A percentile compares a stretch with the other conserved stretches of the same genome.
Evolutionary conservation across 2,888 invertebrate species (phyloP).

Genomic region (Drosophila phalerata): DNA sequence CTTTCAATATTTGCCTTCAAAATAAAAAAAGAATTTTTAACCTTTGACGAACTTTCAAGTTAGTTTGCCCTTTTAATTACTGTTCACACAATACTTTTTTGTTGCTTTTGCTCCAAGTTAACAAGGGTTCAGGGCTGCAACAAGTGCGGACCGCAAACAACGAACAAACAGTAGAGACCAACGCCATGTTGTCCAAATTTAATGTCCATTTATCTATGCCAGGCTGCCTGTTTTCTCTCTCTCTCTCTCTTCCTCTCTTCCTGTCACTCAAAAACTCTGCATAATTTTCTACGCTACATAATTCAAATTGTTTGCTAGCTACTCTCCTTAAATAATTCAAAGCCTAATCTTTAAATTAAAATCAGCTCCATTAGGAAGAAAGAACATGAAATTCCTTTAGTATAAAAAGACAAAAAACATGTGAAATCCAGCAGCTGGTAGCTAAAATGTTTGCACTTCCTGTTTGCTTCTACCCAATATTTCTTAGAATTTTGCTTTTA

Average conservation of each 20-base stretch:
- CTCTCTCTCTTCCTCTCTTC: neutral
- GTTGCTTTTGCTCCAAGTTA: neutral
- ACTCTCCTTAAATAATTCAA: conserved; percentile 72
- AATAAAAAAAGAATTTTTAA: conserved; percentile 12
- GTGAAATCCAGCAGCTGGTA: conserved; percentile 27
- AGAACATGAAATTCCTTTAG: conserved; percentile 15
- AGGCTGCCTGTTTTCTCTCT: neutral
- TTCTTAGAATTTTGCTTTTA: neutral
- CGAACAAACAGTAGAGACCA: conserved; percentile 18
- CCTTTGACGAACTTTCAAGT: conserved; percentile 18
- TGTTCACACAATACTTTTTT: neutral
- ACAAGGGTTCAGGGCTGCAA: conserved; percentile 39
- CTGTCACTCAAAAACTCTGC: conserved; percentile 39
- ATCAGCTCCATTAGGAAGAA: conserved; percentile 73
- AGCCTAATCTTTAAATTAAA: conserved; percentile 82
- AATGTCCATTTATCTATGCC: conserved; percentile 67
- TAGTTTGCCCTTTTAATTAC: conserved; percentile 13
- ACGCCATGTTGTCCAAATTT: conserved; percentile 54
- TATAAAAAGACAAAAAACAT: conserved; percentile 2
- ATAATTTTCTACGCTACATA: conserved; percentile 72
- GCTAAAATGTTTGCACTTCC: conserved; percentile 53
- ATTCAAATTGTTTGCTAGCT: conserved; percentile 69
- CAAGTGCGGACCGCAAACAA: conserved; percentile 48
- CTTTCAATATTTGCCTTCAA: conserved; percentile 13
- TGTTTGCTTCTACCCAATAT: conserved; percentile 10